Evolutionary conservation across 2,888 invertebrate species (phyloP).

Genomic region (Ctena decussata): DNA sequence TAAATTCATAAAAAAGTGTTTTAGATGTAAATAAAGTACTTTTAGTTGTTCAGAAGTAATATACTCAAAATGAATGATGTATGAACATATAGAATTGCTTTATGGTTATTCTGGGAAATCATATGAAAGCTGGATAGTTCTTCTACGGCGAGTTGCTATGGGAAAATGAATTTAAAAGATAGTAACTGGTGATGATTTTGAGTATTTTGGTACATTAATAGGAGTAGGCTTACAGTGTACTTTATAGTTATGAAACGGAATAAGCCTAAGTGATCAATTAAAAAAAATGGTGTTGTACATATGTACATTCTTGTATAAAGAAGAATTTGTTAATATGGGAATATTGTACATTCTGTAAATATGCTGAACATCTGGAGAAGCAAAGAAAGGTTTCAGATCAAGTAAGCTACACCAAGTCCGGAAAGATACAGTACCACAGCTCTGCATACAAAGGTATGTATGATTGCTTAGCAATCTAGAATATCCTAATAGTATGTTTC

Average conservation of each 20-base stretch:
- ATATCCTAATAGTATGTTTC: constrained; percentile 25
- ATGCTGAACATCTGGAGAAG: neutral
- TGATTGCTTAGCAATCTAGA: constrained; percentile 29
- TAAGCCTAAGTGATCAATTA: too few relatives aligned
- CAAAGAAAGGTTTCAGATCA: neutral
- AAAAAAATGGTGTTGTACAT: neutral
- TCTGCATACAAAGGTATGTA: constrained; percentile 8
- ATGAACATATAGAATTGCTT: too few relatives aligned
- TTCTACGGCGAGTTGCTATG: neutral
- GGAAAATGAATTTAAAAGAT: too few relatives aligned
- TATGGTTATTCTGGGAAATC: too few relatives aligned
- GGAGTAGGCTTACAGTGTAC: too few relatives aligned
- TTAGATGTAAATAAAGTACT: neutral
- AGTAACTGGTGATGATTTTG: too few relatives aligned
- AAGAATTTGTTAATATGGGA: neutral
- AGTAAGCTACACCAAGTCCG: neutral
- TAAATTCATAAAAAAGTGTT: neutral
- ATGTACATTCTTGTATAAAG: neutral
- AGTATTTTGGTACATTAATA: too few relatives aligned
- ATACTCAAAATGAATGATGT: neutral
- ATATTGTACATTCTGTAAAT: neutral
- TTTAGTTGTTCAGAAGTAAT: neutral
- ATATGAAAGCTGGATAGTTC: neutral
- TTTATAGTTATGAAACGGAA: too few relatives aligned
- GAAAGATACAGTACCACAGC: neutral